Evolutionary conservation across 2,113 vertebrate species (phyloP).

Genomic region (Empidonax traillii): DNA sequence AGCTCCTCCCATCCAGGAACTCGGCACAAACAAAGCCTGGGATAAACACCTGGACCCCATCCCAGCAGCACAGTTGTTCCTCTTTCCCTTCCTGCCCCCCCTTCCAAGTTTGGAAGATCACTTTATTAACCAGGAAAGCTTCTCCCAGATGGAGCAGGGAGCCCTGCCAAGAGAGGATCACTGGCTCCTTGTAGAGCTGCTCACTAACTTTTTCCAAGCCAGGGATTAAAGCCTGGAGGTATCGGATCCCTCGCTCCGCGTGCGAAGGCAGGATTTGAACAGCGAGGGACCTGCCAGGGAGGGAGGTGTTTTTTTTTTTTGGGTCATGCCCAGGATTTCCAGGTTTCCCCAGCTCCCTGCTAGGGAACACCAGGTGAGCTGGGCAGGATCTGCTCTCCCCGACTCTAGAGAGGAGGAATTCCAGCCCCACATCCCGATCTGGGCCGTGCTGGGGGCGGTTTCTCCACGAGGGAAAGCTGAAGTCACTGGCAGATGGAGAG

Average conservation of each 20-base stretch:
- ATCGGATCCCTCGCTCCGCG: fast-evolving
- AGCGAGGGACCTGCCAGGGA: fast-evolving
- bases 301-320: too few relatives aligned
- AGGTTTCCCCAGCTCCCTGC: not conserved
- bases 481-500: not conserved
- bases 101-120: not conserved
- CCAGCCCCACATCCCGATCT: not conserved
- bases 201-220: conserved; percentile 1
- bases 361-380: not conserved
- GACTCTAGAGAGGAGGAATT: not conserved
- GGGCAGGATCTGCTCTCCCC: not conserved
- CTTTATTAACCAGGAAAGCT: not conserved
- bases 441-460: not conserved
- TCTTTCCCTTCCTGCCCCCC: not conserved
- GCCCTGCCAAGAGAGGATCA: not conserved
- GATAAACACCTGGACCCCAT: conserved; percentile 14
- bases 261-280: fast-evolving
- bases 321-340: not conserved
- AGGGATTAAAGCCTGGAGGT: not conserved
- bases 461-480: not conserved
- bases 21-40: not conserved
- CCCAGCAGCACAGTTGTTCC: conserved; percentile 22
- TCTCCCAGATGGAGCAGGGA: conserved; percentile 9
- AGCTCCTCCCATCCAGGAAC: not conserved
- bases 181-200: not conserved